Percentiles rank a stretch among this genome's conserved stretches.
These are phyloP conservation scores for Artibeus jamaicensis DNA, from an alignment of 2,797 vertebrate species.

Conservation along the genomic window DNA sequence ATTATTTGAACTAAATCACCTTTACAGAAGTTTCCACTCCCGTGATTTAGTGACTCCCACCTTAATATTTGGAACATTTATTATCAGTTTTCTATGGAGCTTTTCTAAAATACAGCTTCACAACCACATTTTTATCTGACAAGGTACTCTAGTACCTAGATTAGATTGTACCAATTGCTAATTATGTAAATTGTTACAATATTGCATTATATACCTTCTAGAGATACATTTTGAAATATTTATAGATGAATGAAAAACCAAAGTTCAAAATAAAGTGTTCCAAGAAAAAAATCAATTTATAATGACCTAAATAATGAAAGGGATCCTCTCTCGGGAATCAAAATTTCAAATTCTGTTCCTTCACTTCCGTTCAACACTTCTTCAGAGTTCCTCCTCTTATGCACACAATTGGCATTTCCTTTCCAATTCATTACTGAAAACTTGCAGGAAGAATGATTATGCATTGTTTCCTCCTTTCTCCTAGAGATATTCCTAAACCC, in stretches of 20 bases:
- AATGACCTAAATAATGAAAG: not conserved
- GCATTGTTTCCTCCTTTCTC: not conserved
- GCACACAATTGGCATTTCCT: not conserved
- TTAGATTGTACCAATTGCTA: not conserved
- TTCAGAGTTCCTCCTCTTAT: not conserved
- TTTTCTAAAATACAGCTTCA: not conserved
- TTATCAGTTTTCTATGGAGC: not conserved
- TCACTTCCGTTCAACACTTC: not conserved
- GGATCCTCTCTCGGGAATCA: not conserved
- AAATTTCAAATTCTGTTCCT: not conserved
- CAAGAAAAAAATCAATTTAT: not conserved
- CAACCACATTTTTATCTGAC: not conserved
- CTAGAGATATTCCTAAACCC: not conserved
- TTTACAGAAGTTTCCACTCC: not conserved
- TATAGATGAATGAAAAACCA: not conserved
- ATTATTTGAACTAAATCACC: not conserved
- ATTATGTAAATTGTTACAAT: not conserved
- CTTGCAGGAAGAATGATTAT: not conserved
- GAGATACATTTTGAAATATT: not conserved
- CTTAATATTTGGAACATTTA: not conserved
- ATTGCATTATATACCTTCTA: not conserved
- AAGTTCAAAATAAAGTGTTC: not conserved
- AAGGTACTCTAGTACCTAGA: not conserved
- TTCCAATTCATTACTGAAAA: not conserved
- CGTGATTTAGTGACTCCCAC: not conserved